phyloP scores from a whole-genome alignment of 1,140 invertebrate genomes.

The Nephotettix cincticeps region DNA sequence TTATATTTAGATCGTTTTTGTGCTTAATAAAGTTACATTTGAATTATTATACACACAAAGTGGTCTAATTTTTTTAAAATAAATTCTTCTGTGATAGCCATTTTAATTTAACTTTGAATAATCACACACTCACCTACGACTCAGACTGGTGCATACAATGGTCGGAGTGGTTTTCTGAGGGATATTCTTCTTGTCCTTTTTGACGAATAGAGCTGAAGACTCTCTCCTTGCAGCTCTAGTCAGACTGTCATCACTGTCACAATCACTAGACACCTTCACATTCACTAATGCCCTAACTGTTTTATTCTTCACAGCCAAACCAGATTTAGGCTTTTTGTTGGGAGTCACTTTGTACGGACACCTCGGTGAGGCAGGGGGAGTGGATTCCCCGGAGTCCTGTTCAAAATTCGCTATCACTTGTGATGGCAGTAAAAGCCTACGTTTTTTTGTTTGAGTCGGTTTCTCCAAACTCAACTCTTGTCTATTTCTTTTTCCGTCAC shows the following conservation, averaged over 20 bases:
- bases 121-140: slow-evolving; percentile 37
- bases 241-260: slow-evolving; percentile 1
- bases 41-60: too few relatives aligned
- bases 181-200: slow-evolving; percentile 24
- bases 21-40: too few relatives aligned
- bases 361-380: not conserved
- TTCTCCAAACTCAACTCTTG: too few relatives aligned
- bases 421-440: not conserved
- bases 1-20: too few relatives aligned
- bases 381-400: not conserved
- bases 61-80: too few relatives aligned
- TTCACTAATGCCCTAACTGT: not conserved
- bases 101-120: too few relatives aligned
- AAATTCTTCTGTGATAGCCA: too few relatives aligned
- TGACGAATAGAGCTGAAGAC: slow-evolving; percentile 16
- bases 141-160: slow-evolving; percentile 41
- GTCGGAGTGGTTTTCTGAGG: slow-evolving; percentile 25
- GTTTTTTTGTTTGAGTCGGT: not conserved
- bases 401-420: not conserved
- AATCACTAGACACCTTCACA: not conserved
- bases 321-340: too few relatives aligned
- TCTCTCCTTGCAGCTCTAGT: not conserved
- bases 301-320: not conserved
- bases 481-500: too few relatives aligned
- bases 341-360: too few relatives aligned